These are phyloP conservation scores for Hemiprocne comata DNA, from an alignment of 2,113 vertebrate species.

Conservation along the genomic window DNA sequence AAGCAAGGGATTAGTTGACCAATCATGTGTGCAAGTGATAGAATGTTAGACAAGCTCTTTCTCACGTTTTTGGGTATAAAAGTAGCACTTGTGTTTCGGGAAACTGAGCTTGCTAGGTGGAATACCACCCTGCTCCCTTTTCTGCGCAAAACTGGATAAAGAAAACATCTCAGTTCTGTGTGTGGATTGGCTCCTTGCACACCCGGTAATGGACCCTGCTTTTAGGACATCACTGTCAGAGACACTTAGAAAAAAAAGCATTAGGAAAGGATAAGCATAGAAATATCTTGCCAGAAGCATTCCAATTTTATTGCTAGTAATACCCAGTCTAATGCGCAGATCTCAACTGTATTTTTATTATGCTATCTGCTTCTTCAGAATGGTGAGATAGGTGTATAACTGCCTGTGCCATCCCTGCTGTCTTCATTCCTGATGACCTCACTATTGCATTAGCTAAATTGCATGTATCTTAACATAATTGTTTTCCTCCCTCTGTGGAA, in stretches of 20 bases:
- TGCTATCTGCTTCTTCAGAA: neutral
- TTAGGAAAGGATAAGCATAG: neutral
- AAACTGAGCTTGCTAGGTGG: too few species aligned
- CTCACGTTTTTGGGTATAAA: too few species aligned
- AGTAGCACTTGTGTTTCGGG: too few species aligned
- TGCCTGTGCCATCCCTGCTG: neutral
- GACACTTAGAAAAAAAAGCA: neutral
- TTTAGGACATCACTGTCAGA: neutral
- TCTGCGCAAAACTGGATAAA: too few species aligned
- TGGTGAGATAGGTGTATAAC: neutral
- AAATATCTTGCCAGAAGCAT: neutral
- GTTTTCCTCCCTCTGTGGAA: constrained; percentile 8
- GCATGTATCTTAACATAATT: constrained; percentile 17
- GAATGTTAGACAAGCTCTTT: too few species aligned
- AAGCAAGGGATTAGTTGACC: too few species aligned
- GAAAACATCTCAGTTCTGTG: too few species aligned
- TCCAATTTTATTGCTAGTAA: neutral
- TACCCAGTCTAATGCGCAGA: neutral
- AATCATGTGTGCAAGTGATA: too few species aligned
- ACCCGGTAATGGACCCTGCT: too few species aligned
- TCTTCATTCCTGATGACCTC: constrained; percentile 38
- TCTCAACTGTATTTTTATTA: neutral
- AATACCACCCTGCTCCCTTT: too few species aligned
- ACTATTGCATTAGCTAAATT: constrained; percentile 46
- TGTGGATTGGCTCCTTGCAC: too few species aligned